phyloP scores from a whole-genome alignment of 92 coral and sea anemone genomes.

The Parazoanthus atlanticus region DNA sequence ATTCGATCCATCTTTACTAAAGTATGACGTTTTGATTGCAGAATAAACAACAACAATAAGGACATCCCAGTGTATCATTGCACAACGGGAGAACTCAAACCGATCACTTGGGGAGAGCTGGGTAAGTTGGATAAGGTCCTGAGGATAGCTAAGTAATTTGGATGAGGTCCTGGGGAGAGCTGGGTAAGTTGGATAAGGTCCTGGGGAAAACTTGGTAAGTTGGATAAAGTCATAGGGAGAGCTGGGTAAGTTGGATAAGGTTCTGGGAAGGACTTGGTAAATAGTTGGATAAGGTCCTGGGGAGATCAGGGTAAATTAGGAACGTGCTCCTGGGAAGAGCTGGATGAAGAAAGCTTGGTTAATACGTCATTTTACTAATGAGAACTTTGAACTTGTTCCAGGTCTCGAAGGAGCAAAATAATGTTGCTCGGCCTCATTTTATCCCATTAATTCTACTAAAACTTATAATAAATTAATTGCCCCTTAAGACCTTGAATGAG shows the following conservation, averaged over 20 bases:
- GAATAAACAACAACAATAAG: conserved; percentile 37
- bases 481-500: too few relatives aligned
- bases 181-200: neutral
- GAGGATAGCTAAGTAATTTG: neutral
- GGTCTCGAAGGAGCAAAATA: too few relatives aligned
- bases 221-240: neutral
- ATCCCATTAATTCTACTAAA: too few relatives aligned
- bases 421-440: too few relatives aligned
- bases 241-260: neutral
- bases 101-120: conserved; percentile 87
- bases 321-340: neutral
- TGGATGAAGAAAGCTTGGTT: too few relatives aligned
- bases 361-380: too few relatives aligned
- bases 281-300: neutral
- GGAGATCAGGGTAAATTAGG: neutral
- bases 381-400: too few relatives aligned
- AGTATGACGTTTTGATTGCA: conserved; percentile 7
- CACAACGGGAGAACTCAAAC: conserved; percentile 80
- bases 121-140: conserved; percentile 42
- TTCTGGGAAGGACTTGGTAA: neutral
- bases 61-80: conserved; percentile 78
- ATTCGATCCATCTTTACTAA: neutral
- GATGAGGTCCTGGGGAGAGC: neutral
- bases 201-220: neutral
- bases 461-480: too few relatives aligned